Evolutionary conservation across 2,113 vertebrate species (phyloP).

Genomic region (Argyrosomus japonicus): DNA sequence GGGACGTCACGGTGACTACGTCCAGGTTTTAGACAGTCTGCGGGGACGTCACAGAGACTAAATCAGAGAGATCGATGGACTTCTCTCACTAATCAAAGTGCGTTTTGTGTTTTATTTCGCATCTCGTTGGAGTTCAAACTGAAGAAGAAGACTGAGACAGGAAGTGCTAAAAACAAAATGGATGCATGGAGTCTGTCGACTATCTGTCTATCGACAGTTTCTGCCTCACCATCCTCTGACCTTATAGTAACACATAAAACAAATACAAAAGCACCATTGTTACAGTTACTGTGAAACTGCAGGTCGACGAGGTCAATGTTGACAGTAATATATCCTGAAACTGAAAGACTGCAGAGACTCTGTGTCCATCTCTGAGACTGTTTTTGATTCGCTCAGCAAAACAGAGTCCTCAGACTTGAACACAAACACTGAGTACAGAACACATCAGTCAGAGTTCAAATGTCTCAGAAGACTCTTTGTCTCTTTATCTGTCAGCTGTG

Average conservation of each 20-base stretch:
- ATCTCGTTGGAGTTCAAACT: neutral
- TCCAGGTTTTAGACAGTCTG: too few relatives aligned
- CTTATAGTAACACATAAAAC: too few relatives aligned
- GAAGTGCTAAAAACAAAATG: neutral
- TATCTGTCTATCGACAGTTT: constrained; percentile 15
- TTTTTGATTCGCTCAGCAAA: constrained; percentile 19
- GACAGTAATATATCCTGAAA: neutral
- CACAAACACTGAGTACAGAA: constrained; percentile 9
- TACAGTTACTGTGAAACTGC: neutral
- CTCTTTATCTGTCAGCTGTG: too few relatives aligned
- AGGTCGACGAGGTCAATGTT: constrained; percentile 17
- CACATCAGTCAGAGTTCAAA: constrained; percentile 33
- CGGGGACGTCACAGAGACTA: too few relatives aligned
- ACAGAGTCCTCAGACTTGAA: neutral
- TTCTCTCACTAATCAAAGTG: constrained; percentile 4
- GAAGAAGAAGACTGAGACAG: neutral
- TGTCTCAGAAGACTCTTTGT: neutral
- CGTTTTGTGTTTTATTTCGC: neutral
- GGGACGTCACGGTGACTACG: too few relatives aligned
- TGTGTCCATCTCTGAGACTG: neutral
- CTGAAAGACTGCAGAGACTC: constrained; percentile 15
- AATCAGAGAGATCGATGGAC: constrained; percentile 7
- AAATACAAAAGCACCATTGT: neutral
- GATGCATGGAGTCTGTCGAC: neutral
- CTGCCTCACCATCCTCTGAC: constrained; percentile 29